Base-by-base conservation (phyloP, 1,140 invertebrate species). In the Bombus turneri region DNA sequence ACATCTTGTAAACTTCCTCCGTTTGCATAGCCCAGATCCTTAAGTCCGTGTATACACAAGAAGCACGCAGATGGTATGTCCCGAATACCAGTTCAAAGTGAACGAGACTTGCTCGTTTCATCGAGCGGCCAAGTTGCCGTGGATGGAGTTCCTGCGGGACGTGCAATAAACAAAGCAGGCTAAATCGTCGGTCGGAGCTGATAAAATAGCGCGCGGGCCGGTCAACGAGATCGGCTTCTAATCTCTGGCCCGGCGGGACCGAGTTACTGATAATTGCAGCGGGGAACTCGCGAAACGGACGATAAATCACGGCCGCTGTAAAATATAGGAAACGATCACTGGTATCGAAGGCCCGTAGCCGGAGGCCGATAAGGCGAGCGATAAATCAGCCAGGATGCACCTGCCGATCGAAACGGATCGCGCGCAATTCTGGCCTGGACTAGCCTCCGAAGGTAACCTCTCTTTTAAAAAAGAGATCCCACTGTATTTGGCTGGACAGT, bases 251-350 rank as follows among this genome's bases (percentile, higher is more conserved):
- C 88, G 74, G 85, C 88, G 86, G 86, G 88, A 81, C 64, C 82
- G 73, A 77, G 89, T 90, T 90, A 88, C 89, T 91, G 89, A 91
- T 91, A 91, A 91, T 91, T 91, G 88, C 88, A 77, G 39, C 77
- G 80, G 86, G 86, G 72, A 83, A 88, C 88, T 88, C 89, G 89
- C 89, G 88, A 88, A 91, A 86, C 89, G 89, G 34, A 86, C 89
- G 88, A 91, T 91, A 91, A 91, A 91, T 91, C 89, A 91, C 83
- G 88, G 57, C 28, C 86, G 81, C 69, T 90, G 88, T 91, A 91
- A 91, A 91, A 91, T 91, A 91, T 91, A 91, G 89, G 89, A 91
- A 91, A 91, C 89, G 88, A 90, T 91, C 89, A 87, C 71, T 71
- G 88, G 85, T 90, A 90, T 91, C 89, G 89, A 91, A 90, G 89